These are phyloP conservation scores for Cranoglanis bouderius DNA, from an alignment of 2,113 vertebrate genomes.

Conservation along the genomic window DNA sequence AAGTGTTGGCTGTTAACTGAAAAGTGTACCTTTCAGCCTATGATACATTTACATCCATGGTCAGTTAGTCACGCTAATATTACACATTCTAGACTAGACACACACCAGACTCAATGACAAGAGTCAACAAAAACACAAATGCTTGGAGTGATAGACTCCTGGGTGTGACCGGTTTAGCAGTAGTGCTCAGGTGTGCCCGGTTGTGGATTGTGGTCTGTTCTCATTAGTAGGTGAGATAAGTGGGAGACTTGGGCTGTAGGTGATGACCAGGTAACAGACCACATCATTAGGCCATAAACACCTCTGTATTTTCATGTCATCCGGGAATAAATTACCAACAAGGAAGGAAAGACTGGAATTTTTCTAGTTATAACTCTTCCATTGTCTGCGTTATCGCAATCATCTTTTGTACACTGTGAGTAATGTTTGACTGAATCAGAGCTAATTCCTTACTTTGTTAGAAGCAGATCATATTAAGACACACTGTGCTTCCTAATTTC, in stretches of 20 bases:
- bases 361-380: conserved; percentile 7
- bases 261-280: conserved; percentile 47
- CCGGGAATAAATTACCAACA: conserved; percentile 50
- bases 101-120: background rate
- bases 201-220: conserved; percentile 47
- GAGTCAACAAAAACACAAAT: background rate
- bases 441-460: conserved; percentile 24
- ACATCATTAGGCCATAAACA: conserved; percentile 55
- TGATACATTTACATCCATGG: background rate
- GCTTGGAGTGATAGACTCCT: conserved; percentile 2
- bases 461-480: background rate
- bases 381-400: conserved; percentile 24
- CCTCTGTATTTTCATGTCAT: conserved; percentile 27
- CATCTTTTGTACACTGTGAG: background rate
- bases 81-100: background rate
- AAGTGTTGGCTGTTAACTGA: background rate
- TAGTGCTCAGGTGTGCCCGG: conserved; percentile 37
- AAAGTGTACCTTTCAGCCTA: background rate
- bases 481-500: background rate
- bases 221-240: conserved; percentile 54
- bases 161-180: conserved; percentile 39
- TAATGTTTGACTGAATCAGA: conserved; percentile 14
- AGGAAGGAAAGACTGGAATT: conserved; percentile 32
- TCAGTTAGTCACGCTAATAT: background rate
- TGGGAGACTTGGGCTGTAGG: conserved; percentile 46